phyloP scores from a whole-genome alignment of 1,140 invertebrate species.

The Hyles vespertilio region DNA sequence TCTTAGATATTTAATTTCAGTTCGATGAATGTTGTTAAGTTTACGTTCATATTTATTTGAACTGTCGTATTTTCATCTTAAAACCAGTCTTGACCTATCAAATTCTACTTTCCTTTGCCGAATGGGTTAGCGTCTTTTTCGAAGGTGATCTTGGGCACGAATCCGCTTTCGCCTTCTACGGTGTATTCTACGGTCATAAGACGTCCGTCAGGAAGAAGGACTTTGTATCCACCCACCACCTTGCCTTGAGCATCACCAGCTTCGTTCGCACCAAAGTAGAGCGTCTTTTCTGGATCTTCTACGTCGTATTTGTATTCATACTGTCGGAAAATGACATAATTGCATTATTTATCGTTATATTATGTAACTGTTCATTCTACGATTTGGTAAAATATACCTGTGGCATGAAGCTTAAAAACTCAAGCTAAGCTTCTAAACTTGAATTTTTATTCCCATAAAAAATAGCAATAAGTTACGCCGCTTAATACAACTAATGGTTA shows the following conservation, averaged over 20 bases:
- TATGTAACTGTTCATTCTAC: too few relatives aligned
- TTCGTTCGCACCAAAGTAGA: constrained; percentile 81
- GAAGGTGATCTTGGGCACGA: constrained; percentile 81
- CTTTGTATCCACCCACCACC: constrained; percentile 79
- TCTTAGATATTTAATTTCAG: too few relatives aligned
- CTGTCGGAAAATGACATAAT: constrained; percentile 58
- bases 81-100: constrained; percentile 2
- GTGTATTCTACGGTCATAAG: constrained; percentile 82
- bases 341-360: background rate
- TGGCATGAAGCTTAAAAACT: too few relatives aligned
- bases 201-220: constrained; percentile 80
- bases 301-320: constrained; percentile 84
- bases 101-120: constrained; percentile 50
- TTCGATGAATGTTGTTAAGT: too few relatives aligned
- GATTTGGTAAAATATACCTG: too few relatives aligned
- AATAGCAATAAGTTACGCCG: too few relatives aligned
- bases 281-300: constrained; percentile 80
- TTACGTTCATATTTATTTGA: too few relatives aligned
- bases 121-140: constrained; percentile 77
- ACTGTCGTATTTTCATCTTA: background rate
- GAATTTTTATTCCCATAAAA: too few relatives aligned
- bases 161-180: constrained; percentile 82
- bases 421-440: too few relatives aligned
- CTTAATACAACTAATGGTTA: too few relatives aligned
- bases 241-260: constrained; percentile 78